These are phyloP conservation scores for Tachina fera DNA, from an alignment of 2,888 invertebrate species.

Conservation along the genomic window DNA sequence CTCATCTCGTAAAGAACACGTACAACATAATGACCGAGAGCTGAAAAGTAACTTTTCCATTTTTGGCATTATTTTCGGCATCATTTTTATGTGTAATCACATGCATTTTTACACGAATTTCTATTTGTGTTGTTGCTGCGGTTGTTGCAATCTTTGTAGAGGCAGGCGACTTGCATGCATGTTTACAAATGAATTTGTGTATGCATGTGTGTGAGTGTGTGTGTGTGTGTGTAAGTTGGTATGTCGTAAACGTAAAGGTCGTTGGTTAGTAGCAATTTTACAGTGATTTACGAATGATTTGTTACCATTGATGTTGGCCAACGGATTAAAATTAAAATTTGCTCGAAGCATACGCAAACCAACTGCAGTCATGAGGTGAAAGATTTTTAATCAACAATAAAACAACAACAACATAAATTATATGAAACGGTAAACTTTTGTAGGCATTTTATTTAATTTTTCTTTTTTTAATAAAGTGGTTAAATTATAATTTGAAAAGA, in stretches of 20 bases:
- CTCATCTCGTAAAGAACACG: slow-evolving; percentile 49
- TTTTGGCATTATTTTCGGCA: slow-evolving; percentile 68
- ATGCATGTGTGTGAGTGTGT: neutral
- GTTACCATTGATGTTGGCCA: slow-evolving; percentile 59
- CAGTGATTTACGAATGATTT: slow-evolving; percentile 68
- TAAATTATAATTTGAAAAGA: neutral
- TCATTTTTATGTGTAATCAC: slow-evolving; percentile 61
- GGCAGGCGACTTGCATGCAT: neutral
- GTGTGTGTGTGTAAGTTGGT: slow-evolving; percentile 10
- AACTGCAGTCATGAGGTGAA: slow-evolving; percentile 49
- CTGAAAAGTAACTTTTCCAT: slow-evolving; percentile 66
- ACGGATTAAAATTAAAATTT: slow-evolving; percentile 49
- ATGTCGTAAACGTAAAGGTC: slow-evolving; percentile 65
- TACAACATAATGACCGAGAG: slow-evolving; percentile 59
- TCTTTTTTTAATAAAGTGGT: slow-evolving; percentile 10
- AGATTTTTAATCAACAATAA: slow-evolving; percentile 35
- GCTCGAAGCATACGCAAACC: slow-evolving; percentile 30
- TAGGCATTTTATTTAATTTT: slow-evolving; percentile 16
- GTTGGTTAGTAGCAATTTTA: slow-evolving; percentile 68
- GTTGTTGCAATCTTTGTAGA: slow-evolving; percentile 14
- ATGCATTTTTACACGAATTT: slow-evolving; percentile 70
- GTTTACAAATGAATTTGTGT: neutral
- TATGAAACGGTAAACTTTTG: slow-evolving; percentile 15
- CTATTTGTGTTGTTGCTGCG: slow-evolving; percentile 32
- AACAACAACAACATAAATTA: neutral